phyloP scores from a whole-genome alignment of 2,113 vertebrate genomes.

The Noturus placidus region DNA sequence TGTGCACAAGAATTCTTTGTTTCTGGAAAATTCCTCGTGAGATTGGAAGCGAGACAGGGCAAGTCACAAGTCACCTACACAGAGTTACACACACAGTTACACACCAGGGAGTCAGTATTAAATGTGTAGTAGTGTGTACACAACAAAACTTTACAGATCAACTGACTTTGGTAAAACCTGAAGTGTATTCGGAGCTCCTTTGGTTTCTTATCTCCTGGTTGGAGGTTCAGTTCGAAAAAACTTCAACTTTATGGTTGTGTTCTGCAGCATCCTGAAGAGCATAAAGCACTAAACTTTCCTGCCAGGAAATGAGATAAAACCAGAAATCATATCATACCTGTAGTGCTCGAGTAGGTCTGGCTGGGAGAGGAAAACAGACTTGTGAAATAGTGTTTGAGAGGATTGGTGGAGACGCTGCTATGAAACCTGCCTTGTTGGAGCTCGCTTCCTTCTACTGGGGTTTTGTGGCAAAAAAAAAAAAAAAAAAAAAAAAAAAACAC shows the following conservation, averaged over 20 bases:
- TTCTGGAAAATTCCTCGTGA: constrained; percentile 8
- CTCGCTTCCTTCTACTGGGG: background rate
- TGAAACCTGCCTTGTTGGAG: background rate
- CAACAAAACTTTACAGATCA: background rate
- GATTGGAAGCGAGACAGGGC: background rate
- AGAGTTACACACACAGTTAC: background rate
- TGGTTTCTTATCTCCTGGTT: background rate
- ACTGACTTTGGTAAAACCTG: too few species aligned
- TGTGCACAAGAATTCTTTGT: background rate
- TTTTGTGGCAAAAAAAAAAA: constrained; percentile 6
- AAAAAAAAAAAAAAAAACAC: constrained; percentile 1
- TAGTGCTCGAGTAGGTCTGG: background rate
- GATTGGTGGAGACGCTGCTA: background rate
- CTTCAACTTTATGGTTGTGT: background rate
- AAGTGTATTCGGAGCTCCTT: background rate
- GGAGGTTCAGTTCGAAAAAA: background rate
- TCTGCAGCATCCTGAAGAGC: background rate
- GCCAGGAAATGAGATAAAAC: background rate
- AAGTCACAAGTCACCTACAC: background rate
- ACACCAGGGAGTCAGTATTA: background rate
- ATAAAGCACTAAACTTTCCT: background rate
- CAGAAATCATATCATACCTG: background rate
- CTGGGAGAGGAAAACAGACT: background rate
- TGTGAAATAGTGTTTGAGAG: background rate
- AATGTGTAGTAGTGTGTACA: background rate